These are phyloP conservation scores for Trachelus stipa DNA, from an alignment of 2,888 invertebrate genomes.

Conservation along the genomic window DNA sequence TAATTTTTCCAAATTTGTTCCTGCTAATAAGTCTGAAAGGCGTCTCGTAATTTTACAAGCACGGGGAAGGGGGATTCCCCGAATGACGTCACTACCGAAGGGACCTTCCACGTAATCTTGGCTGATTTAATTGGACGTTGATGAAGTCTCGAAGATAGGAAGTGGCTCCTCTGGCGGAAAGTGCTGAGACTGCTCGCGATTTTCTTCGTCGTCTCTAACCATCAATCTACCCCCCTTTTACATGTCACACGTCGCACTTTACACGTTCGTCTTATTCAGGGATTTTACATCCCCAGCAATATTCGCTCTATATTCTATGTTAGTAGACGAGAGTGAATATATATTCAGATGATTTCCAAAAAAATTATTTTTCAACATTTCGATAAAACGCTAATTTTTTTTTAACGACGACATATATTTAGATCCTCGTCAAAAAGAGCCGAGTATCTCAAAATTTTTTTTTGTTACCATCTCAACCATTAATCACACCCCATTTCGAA, in stretches of 20 bases:
- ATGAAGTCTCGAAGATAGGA: conserved; percentile 31
- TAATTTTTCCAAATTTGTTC: background rate
- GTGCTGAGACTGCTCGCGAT: conserved; percentile 26
- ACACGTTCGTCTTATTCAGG: background rate
- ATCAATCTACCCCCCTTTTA: background rate
- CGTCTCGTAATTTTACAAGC: background rate
- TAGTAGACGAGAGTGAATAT: too few species aligned
- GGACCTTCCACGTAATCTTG: conserved; percentile 22
- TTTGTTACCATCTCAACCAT: background rate
- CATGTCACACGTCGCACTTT: background rate
- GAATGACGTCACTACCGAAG: background rate
- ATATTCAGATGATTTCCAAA: background rate
- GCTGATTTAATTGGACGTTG: conserved; percentile 37
- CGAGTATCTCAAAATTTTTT: background rate
- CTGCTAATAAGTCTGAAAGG: background rate
- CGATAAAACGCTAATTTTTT: background rate
- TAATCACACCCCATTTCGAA: background rate
- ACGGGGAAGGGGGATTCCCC: background rate
- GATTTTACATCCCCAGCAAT: too few species aligned
- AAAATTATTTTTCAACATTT: background rate
- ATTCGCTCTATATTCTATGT: background rate
- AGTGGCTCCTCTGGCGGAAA: conserved; percentile 21
- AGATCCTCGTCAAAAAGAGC: background rate
- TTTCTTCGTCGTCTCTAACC: conserved; percentile 10
- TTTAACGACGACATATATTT: background rate